Evolutionary conservation across 2,888 invertebrate genomes (phyloP).

Genomic region (Dasysyrphus albostriatus): DNA sequence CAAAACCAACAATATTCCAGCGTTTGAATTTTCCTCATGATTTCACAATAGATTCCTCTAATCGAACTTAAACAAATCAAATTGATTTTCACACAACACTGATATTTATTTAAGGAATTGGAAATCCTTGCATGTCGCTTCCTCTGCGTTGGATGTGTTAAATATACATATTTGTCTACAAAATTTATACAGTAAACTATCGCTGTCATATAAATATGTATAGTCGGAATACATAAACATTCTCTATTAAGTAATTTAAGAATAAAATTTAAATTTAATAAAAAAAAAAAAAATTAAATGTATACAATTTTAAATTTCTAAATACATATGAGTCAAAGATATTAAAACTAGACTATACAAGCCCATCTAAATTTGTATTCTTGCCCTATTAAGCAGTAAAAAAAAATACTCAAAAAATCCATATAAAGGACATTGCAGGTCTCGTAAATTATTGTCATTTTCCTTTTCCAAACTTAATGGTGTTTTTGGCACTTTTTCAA

Average conservation of each 20-base stretch:
- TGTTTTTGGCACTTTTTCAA: conserved; percentile 46
- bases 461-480: conserved; percentile 12
- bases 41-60: neutral
- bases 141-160: too few relatives aligned
- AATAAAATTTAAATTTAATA: neutral
- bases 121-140: neutral
- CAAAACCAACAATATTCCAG: neutral
- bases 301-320: too few relatives aligned
- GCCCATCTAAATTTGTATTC: neutral
- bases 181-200: neutral
- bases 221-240: neutral
- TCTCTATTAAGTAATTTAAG: neutral
- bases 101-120: neutral
- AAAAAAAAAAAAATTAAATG: neutral
- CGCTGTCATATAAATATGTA: neutral
- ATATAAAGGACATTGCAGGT: conserved; percentile 28
- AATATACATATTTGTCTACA: neutral
- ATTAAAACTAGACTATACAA: too few relatives aligned
- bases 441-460: conserved; percentile 30
- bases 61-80: neutral
- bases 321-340: neutral
- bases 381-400: neutral
- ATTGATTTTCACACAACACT: neutral
- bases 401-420: neutral
- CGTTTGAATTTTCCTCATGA: neutral